Evolutionary conservation across 37 sponge, comb jelly and placozoan species (phyloP).

Genomic region (Spongia lamella): DNA sequence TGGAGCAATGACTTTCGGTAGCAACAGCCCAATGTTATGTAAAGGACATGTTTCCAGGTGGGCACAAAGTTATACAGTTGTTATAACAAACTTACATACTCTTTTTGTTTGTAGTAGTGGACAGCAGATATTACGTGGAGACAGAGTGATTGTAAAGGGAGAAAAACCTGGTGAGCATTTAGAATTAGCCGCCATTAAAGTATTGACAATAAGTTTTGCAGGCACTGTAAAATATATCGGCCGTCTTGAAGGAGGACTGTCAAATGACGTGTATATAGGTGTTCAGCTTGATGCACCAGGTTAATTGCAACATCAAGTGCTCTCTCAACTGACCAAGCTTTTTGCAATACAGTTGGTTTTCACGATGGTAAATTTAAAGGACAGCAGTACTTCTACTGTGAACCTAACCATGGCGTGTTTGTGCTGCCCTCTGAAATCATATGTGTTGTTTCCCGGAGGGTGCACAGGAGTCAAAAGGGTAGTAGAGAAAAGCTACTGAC

Average conservation of each 20-base stretch:
- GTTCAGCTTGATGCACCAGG: conserved; percentile 69
- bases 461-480: background rate
- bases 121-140: conserved; percentile 78
- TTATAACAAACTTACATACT: background rate
- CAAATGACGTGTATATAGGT: conserved; percentile 59
- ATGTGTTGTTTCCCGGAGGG: conserved; percentile 74
- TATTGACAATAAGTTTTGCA: background rate
- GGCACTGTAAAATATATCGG: conserved; percentile 82
- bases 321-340: background rate
- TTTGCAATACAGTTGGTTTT: conserved; percentile 43
- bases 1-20: conserved; percentile 54
- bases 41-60: too few relatives aligned
- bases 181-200: background rate
- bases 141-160: conserved; percentile 78
- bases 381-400: conserved; percentile 66
- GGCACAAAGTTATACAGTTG: too few relatives aligned
- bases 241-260: conserved; percentile 46
- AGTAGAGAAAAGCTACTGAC: too few relatives aligned
- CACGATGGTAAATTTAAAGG: conserved; percentile 58
- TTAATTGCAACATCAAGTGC: background rate
- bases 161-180: conserved; percentile 44
- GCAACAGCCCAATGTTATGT: too few relatives aligned
- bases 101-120: conserved; percentile 57
- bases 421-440: conserved; percentile 51
- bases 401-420: conserved; percentile 66